phyloP scores from a whole-genome alignment of 1,140 invertebrate species.

The Caenorhabditis latens region DNA sequence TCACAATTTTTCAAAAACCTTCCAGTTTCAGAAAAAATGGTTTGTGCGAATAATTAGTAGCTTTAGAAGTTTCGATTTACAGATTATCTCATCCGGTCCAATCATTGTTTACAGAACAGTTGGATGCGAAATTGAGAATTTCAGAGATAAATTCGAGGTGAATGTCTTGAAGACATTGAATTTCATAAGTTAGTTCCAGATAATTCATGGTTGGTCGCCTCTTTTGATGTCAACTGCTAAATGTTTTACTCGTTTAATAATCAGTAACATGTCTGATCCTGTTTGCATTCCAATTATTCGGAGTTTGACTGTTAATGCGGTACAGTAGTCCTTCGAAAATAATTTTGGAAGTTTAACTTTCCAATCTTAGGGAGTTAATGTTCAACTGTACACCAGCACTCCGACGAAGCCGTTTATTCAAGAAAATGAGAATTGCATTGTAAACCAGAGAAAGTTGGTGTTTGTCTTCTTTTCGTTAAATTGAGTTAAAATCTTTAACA shows the following conservation, averaged over 20 bases:
- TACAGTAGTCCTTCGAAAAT: not conserved
- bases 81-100: constrained; percentile 25
- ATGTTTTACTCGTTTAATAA: constrained; percentile 12
- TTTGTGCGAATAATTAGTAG: not conserved
- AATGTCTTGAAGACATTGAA: not conserved
- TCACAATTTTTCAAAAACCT: constrained; percentile 4
- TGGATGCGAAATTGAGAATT: constrained; percentile 20
- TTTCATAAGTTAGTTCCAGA: not conserved
- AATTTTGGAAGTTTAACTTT: not conserved
- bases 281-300: constrained; percentile 38
- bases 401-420: not conserved
- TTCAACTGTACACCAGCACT: not conserved
- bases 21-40: constrained; percentile 36
- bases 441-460: constrained; percentile 1
- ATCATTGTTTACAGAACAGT: constrained; percentile 16
- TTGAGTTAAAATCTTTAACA: not conserved
- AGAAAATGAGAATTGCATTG: constrained; percentile 18
- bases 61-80: not conserved
- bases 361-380: not conserved
- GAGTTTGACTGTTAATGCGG: not conserved
- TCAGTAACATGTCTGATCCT: constrained; percentile 3
- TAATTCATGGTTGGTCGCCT: constrained; percentile 23
- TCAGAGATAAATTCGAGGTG: constrained; percentile 32
- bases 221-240: constrained; percentile 33
- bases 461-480: not conserved